Conservation (phyloP, 1,140 invertebrate species). For the Sarcophaga bullata region DNA sequence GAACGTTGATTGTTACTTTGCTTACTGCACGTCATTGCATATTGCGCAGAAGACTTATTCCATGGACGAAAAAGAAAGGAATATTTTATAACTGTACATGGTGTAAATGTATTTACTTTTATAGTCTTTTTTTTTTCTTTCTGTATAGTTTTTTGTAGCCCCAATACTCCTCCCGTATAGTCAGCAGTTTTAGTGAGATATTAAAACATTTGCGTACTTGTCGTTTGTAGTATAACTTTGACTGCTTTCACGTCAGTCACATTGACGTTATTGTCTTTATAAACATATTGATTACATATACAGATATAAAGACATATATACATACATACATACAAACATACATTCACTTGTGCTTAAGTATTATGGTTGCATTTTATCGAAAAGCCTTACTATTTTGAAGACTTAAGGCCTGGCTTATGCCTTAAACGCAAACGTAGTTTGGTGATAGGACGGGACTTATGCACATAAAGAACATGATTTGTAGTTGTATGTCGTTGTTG, state of each 20-base stretch:
- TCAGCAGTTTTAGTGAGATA: neutral
- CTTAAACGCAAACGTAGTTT: neutral
- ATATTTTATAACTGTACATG: neutral
- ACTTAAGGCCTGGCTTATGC: neutral
- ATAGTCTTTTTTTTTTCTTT: too few relatives aligned
- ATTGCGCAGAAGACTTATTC: too few relatives aligned
- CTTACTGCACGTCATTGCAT: neutral
- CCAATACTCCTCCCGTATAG: neutral
- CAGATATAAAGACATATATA: neutral
- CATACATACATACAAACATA: neutral
- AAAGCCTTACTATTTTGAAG: neutral
- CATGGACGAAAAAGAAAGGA: neutral
- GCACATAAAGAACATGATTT: neutral
- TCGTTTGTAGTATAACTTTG: neutral
- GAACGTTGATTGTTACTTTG: too few relatives aligned
- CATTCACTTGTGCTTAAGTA: neutral
- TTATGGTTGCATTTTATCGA: neutral
- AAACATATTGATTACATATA: constrained; percentile 16
- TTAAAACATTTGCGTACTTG: constrained; percentile 14
- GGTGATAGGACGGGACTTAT: too few relatives aligned
- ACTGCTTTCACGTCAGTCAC: neutral
- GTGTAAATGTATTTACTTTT: neutral
- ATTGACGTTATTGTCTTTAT: constrained; percentile 18
- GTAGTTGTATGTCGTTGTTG: too few relatives aligned
- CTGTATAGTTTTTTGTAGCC: too few relatives aligned